Percentiles rank a stretch among this genome's conserved stretches.
phyloP scores from a whole-genome alignment of 2,888 invertebrate genomes.

The Chrysina gloriosa region DNA sequence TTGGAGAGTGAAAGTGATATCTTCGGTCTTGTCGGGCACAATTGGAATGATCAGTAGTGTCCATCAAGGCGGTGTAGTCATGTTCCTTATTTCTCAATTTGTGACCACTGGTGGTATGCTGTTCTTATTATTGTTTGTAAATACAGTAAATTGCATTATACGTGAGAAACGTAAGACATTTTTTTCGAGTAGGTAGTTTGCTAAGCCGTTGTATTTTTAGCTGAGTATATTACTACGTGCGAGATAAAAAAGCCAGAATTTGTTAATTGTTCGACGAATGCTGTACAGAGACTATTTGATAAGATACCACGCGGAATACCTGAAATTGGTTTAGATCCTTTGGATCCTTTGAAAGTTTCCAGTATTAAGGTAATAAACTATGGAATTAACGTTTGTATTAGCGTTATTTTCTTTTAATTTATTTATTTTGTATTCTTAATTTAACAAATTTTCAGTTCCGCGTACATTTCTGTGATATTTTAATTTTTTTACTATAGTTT shows the following conservation, averaged over 20 bases:
- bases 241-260: slow-evolving; percentile 72
- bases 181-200: background rate
- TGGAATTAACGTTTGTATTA: too few species aligned
- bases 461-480: too few species aligned
- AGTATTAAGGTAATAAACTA: slow-evolving; percentile 68
- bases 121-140: background rate
- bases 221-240: slow-evolving; percentile 77
- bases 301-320: slow-evolving; percentile 71
- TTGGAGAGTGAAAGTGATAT: slow-evolving; percentile 31
- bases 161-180: slow-evolving; percentile 40
- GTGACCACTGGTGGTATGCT: background rate
- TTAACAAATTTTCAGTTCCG: too few species aligned
- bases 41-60: slow-evolving; percentile 19
- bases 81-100: background rate
- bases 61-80: background rate
- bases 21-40: background rate
- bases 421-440: too few species aligned
- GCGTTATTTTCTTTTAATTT: too few species aligned
- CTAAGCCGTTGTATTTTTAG: slow-evolving; percentile 66
- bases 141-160: slow-evolving; percentile 18
- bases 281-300: slow-evolving; percentile 76
- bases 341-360: slow-evolving; percentile 75
- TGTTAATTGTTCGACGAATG: slow-evolving; percentile 74
- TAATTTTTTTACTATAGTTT: too few species aligned
- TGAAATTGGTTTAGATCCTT: slow-evolving; percentile 71